A percentile compares a stretch with the other conserved stretches of the same genome.
Conservation (phyloP, 2,113 vertebrate species). For the Bettongia penicillata region DNA sequence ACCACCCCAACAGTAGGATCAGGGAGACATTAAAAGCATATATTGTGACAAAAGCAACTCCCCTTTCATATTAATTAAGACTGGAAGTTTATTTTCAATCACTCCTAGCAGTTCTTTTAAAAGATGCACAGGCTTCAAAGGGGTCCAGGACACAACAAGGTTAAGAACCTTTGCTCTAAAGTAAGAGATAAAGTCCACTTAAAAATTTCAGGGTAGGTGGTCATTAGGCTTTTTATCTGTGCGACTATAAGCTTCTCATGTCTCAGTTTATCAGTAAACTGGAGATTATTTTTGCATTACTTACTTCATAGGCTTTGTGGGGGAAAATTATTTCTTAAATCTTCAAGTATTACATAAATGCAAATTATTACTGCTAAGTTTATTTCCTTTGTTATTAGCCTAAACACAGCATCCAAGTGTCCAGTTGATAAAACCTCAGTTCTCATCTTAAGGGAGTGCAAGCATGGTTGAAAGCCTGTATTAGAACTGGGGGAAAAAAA, state of each 20-base stretch:
- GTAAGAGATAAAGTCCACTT: neutral
- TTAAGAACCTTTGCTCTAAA: neutral
- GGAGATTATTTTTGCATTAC: neutral
- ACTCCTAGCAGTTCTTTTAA: slow-evolving; percentile 12
- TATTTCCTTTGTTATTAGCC: neutral
- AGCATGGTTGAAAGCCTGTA: neutral
- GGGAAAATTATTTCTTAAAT: neutral
- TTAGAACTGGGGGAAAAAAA: neutral
- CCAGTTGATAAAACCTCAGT: neutral
- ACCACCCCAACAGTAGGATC: neutral
- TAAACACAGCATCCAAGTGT: neutral
- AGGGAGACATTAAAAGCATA: neutral
- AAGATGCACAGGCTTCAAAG: neutral
- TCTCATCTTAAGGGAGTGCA: neutral
- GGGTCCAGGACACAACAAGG: neutral
- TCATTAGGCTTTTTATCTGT: neutral
- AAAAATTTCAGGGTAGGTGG: neutral
- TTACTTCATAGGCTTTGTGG: neutral
- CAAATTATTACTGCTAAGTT: neutral
- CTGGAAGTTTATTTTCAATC: slow-evolving; percentile 1
- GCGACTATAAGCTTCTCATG: neutral
- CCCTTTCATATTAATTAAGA: neutral
- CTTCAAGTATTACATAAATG: neutral
- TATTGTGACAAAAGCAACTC: neutral
- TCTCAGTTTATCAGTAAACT: neutral